These are phyloP conservation scores for Coremacera marginata DNA, from an alignment of 2,888 invertebrate species.

Conservation along the genomic window DNA sequence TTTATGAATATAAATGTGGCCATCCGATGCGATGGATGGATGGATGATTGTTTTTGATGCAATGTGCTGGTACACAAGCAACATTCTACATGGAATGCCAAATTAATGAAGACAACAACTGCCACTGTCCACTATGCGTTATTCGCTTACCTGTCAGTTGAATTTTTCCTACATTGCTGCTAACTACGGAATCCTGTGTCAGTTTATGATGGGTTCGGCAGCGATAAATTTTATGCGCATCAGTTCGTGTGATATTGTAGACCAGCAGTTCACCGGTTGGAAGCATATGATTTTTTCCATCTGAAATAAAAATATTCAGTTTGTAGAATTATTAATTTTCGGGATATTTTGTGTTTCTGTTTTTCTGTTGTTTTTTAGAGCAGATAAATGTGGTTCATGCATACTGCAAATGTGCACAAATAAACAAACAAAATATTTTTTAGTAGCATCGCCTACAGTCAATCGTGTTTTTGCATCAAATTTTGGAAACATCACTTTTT, in stretches of 20 bases:
- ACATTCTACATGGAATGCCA: not conserved
- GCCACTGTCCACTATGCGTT: not conserved
- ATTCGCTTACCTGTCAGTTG: conserved; percentile 71
- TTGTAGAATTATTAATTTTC: not conserved
- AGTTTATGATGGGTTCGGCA: conserved; percentile 75
- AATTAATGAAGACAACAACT: not conserved
- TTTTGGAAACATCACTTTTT: too few species aligned
- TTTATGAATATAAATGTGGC: not conserved
- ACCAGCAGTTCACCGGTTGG: conserved; percentile 74
- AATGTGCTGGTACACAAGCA: not conserved
- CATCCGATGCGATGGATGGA: not conserved
- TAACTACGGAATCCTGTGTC: conserved; percentile 74
- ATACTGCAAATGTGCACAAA: too few species aligned
- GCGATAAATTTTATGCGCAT: conserved; percentile 73
- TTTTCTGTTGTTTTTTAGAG: too few species aligned
- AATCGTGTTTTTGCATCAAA: too few species aligned
- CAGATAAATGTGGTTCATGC: too few species aligned
- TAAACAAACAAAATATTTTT: too few species aligned
- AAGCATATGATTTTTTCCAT: conserved; percentile 74
- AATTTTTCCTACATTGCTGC: conserved; percentile 73
- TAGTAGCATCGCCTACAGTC: too few species aligned
- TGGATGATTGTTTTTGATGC: not conserved
- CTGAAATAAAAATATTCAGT: conserved; percentile 54
- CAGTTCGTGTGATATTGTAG: conserved; percentile 72
- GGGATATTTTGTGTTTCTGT: too few species aligned